Evolutionary conservation across 1,140 invertebrate genomes (phyloP), one percentile per base, ranked within the genome.

Genomic region (Aphidius gifuensis): DNA sequence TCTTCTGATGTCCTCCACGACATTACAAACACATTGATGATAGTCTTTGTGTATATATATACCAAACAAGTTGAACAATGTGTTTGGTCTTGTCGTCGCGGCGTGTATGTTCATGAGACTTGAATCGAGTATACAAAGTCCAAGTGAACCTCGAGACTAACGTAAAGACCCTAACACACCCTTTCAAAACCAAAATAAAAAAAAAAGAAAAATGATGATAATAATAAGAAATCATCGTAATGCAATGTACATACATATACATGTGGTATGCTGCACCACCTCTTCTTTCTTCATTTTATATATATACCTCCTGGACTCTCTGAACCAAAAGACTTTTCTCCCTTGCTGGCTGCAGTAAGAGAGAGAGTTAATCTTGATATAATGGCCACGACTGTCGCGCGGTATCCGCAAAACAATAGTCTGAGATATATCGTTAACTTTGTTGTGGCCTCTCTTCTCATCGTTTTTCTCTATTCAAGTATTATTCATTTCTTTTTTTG

Each of bases 361-460:
- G 70, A 76, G 75, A 78, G 78, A 79, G 77, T 79, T 79, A 79
- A 79, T 79, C 77, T 78, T 79, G 77, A 79, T 79, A 79, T 79
- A 78, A 78, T 78, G 76, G 77, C 75, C 74, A 76, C 76, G 75
- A 78, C 77, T 78, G 77, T 78, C 77, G 76, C 75, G 72, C 62
- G 57, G 60, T 56, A 54, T 71, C 74, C 72, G 73, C 76, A 77
- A 79, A 76, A 79, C 77, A 79, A 79, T 79, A 76, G 76, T 75
- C 53, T 23, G 74, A 79, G 76, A 79, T 79, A 78, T 79, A 78
- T 79, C 76, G 76, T 77, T 78, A 76, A 74, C 72, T 71, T 72
- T 65, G 74, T 70, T 72, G 16, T 16, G 16, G 23, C 23, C 23
- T 32, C 23, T 32, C 74, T 66, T 62, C 49, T 48, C 44, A 42